A percentile compares a stretch with the other conserved stretches of the same genome.
phyloP scores from a whole-genome alignment of 1,140 invertebrate species.

The Orius insidiosus region DNA sequence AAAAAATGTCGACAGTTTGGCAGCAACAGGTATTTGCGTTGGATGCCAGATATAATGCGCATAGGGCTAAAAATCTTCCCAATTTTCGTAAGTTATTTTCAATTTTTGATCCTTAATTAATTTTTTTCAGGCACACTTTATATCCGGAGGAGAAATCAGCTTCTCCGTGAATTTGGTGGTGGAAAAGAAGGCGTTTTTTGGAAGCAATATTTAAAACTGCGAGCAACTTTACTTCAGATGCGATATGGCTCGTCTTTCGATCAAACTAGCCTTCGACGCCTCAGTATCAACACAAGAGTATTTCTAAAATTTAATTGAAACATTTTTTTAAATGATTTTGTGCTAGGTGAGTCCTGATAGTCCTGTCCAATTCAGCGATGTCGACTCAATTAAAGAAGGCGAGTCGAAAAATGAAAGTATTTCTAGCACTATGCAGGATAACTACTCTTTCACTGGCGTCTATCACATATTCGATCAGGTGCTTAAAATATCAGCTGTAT shows the following conservation, averaged over 20 bases:
- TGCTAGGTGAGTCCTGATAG: constrained; percentile 10
- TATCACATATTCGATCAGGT: constrained; percentile 74
- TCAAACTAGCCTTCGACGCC: constrained; percentile 38
- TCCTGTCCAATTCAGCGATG: background rate
- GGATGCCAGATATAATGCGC: constrained; percentile 70
- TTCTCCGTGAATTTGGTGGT: constrained; percentile 45
- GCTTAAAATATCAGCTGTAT: constrained; percentile 1
- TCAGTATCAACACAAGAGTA: constrained; percentile 37
- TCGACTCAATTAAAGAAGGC: constrained; percentile 23
- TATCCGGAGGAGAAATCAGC: constrained; percentile 52
- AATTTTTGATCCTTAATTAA: constrained; percentile 3
- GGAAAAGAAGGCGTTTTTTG: constrained; percentile 31
- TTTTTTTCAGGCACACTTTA: constrained; percentile 48
- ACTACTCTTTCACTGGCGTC: constrained; percentile 70
- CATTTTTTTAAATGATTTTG: constrained; percentile 26
- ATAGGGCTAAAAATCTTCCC: constrained; percentile 53
- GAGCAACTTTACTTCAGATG: constrained; percentile 47
- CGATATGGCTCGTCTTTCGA: constrained; percentile 53
- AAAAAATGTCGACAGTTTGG: constrained; percentile 13
- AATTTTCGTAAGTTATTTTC: constrained; percentile 49
- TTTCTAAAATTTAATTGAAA: constrained; percentile 16
- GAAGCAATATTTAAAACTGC: constrained; percentile 52
- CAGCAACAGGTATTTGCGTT: constrained; percentile 64
- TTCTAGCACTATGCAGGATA: constrained; percentile 49
- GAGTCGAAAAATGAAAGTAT: constrained; percentile 24